Percentiles rank a stretch among this genome's conserved stretches.
phyloP scores from a whole-genome alignment of 1,140 invertebrate species.

The Heliconius melpomene region DNA sequence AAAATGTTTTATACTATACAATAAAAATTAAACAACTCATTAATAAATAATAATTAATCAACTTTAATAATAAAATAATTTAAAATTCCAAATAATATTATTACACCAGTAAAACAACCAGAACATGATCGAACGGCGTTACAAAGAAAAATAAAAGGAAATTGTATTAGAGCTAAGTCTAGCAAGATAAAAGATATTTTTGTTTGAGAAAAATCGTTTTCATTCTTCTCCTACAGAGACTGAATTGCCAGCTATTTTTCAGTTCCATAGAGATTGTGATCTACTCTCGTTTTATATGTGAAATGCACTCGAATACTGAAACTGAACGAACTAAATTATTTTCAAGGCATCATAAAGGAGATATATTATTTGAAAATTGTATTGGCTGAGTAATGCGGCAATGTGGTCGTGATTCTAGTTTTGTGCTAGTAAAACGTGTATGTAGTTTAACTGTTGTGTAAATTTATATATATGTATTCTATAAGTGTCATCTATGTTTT shows the following conservation, averaged over 20 bases:
- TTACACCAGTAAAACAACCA: too few relatives aligned
- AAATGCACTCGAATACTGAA: constrained; percentile 17
- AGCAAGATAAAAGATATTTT: constrained; percentile 14
- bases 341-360: constrained; percentile 1
- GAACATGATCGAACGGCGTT: too few relatives aligned
- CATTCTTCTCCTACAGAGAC: constrained; percentile 14
- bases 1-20: too few relatives aligned
- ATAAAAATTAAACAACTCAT: too few relatives aligned
- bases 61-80: too few relatives aligned
- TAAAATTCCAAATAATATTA: too few relatives aligned
- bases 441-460: too few relatives aligned
- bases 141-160: background rate
- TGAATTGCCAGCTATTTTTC: constrained; percentile 21
- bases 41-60: too few relatives aligned
- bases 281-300: constrained; percentile 17
- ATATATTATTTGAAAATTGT: constrained; percentile 13
- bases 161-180: constrained; percentile 10
- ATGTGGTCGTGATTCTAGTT: background rate
- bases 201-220: constrained; percentile 13
- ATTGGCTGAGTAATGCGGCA: background rate
- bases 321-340: constrained; percentile 14
- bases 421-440: background rate
- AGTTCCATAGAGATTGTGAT: constrained; percentile 17
- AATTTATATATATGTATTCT: too few relatives aligned
- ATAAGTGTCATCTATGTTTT: too few relatives aligned